Evolutionary conservation across 1,140 invertebrate genomes (phyloP).

Genomic region (Aphelenchoides avenae): DNA sequence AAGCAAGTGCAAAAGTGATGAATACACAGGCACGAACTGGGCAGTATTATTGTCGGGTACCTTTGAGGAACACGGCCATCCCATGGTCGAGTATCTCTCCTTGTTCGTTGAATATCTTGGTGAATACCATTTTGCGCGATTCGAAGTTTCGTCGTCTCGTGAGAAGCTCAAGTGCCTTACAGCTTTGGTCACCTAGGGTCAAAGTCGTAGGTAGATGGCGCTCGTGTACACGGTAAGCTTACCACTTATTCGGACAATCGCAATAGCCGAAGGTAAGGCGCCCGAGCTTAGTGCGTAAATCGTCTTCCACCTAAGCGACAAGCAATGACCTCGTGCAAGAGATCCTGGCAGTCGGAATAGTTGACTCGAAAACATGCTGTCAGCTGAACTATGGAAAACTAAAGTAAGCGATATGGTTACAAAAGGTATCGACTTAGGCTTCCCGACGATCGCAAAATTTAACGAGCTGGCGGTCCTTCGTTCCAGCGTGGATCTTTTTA

Average conservation of each 20-base stretch:
- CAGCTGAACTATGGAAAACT: too few species aligned
- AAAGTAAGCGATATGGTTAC: too few species aligned
- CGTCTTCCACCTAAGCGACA: too few species aligned
- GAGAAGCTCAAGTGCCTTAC: slow-evolving; percentile 24
- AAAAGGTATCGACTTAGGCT: too few species aligned
- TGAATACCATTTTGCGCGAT: slow-evolving; percentile 38
- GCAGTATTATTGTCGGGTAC: too few species aligned
- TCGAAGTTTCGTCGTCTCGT: slow-evolving; percentile 27
- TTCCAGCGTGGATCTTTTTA: too few species aligned
- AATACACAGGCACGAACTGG: slow-evolving; percentile 4
- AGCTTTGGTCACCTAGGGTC: slow-evolving; percentile 39
- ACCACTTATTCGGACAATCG: slow-evolving; percentile 48
- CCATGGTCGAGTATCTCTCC: slow-evolving; percentile 32
- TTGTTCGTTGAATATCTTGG: slow-evolving; percentile 35
- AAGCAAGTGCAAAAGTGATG: slow-evolving; percentile 7
- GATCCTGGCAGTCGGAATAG: too few species aligned
- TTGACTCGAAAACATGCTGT: too few species aligned
- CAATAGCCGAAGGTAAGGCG: slow-evolving; percentile 45
- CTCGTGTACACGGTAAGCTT: not conserved
- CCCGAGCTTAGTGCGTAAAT: slow-evolving; percentile 54
- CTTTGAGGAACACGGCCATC: slow-evolving; percentile 56
- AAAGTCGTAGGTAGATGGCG: slow-evolving; percentile 11
- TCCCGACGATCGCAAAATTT: too few species aligned
- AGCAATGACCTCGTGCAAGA: too few species aligned
- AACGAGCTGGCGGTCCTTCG: too few species aligned